Base-by-base conservation (phyloP, 2,888 invertebrate species). In the Nezara viridula region DNA sequence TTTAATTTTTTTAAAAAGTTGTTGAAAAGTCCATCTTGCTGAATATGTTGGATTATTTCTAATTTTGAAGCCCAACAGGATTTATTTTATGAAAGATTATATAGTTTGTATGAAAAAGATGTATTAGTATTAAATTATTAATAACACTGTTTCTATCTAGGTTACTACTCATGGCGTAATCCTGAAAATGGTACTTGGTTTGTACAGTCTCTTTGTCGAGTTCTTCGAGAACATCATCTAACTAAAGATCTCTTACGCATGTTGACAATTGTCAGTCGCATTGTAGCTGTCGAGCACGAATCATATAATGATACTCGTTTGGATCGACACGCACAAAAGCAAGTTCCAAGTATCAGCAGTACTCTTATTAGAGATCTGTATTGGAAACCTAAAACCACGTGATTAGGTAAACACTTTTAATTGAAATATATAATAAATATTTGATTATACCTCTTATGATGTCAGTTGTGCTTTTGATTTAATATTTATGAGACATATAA, bases 151-250 rank as follows among this genome's bases (percentile, higher is more conserved):
- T 90, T 88, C 77, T 92, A 92, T 93, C 85, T 92, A 95, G 96
- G 95, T 88, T 94, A 94, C 92, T 96, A 94, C 92, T 95, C 96
- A 0, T 96, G 95, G 94, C 93, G 96, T 9, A 95, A 95, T 92
- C 94, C 95, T 47, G 93, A 94, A 85, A 93, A 94, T 40, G 96
- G 96, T 4, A 95, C 96, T 0, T 96, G 96, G 95, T 96, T 96
- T 92, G 95, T 96, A 88, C 96, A 96, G 92, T 93, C 95, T 7
- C 92, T 96, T 77, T 95, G 95, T 91, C 92, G 93, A 7, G 95
- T 95, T 19, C 91, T 96, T 32, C 93, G 94, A 89, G 92, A 93
- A 9, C 91, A 93, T 90, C 93, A 93, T 14, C 91, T 92, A 0
- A 93, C 93, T 60, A 93, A 93, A 85, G 96, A 96, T 92, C 92